These are phyloP conservation scores for Tanaodytes sp. DNA, from an alignment of 2,888 invertebrate species.

Conservation along the genomic window DNA sequence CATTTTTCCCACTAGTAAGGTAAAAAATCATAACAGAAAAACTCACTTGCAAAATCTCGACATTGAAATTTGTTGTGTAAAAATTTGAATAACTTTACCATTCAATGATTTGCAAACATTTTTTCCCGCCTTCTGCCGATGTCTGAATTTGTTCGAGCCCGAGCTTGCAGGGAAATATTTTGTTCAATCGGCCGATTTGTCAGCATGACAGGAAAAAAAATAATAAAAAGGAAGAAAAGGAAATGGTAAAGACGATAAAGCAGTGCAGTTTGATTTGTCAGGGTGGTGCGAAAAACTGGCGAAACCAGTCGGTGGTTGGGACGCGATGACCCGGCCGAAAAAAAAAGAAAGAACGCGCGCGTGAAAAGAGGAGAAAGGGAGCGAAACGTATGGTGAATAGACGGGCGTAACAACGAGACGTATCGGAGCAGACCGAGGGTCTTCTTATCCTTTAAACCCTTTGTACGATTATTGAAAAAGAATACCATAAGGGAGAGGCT, in stretches of 20 bases:
- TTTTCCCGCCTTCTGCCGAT: background rate
- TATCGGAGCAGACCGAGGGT: conserved; percentile 47
- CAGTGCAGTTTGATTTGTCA: conserved; percentile 37
- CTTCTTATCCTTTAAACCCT: conserved; percentile 64
- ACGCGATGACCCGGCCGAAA: conserved; percentile 33
- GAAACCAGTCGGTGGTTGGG: conserved; percentile 19
- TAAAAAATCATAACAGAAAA: too few relatives aligned
- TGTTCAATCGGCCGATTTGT: too few relatives aligned
- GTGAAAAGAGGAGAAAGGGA: conserved; percentile 5
- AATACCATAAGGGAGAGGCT: conserved; percentile 61
- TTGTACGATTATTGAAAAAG: conserved; percentile 66
- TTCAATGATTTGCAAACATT: too few relatives aligned
- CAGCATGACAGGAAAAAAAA: too few relatives aligned
- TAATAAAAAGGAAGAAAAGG: too few relatives aligned
- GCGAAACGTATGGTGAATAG: conserved; percentile 48
- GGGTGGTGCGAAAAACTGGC: conserved; percentile 18
- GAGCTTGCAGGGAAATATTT: conserved; percentile 1
- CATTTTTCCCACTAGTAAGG: too few relatives aligned
- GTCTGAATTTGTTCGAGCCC: too few relatives aligned
- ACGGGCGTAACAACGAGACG: conserved; percentile 48
- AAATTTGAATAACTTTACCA: too few relatives aligned
- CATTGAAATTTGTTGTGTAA: too few relatives aligned
- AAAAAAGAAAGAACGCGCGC: conserved; percentile 14
- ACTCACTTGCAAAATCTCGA: too few relatives aligned
- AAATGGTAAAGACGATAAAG: conserved; percentile 33